Conservation (phyloP, 2,888 invertebrate genomes). For the Kryphioiulus occultus region DNA sequence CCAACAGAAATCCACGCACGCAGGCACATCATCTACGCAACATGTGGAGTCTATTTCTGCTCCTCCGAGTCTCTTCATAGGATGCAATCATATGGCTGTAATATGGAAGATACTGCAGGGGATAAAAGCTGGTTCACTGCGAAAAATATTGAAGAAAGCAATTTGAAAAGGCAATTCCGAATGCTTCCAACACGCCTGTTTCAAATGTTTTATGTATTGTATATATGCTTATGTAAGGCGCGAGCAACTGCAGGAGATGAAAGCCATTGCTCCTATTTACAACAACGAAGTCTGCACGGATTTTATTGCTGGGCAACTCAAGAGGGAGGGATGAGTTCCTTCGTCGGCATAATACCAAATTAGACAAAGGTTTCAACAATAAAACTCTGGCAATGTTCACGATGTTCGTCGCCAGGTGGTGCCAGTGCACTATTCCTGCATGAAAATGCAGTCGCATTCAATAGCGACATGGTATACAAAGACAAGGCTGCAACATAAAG, state of each 20-base stretch:
- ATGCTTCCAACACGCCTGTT: slow-evolving; percentile 23
- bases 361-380: not conserved
- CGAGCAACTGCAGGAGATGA: not conserved
- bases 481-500: too few relatives aligned
- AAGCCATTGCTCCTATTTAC: slow-evolving; percentile 23
- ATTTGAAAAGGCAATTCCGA: slow-evolving; percentile 23
- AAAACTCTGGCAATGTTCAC: not conserved
- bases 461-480: too few relatives aligned
- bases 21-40: not conserved
- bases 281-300: not conserved
- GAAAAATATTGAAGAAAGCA: slow-evolving; percentile 23
- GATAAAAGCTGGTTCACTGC: not conserved
- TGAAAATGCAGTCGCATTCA: too few relatives aligned
- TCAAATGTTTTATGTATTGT: slow-evolving; percentile 23
- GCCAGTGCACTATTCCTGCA: not conserved
- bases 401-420: not conserved
- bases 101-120: slow-evolving; percentile 17
- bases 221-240: slow-evolving; percentile 9
- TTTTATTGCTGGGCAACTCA: not conserved
- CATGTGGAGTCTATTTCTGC: slow-evolving; percentile 16
- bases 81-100: slow-evolving; percentile 1
- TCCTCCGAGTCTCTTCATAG: not conserved
- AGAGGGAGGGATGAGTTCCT: slow-evolving; percentile 9
- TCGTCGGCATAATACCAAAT: not conserved
- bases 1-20: not conserved